Conservation (phyloP, 2,888 invertebrate species). For the Xestoiulus laeticollis region DNA sequence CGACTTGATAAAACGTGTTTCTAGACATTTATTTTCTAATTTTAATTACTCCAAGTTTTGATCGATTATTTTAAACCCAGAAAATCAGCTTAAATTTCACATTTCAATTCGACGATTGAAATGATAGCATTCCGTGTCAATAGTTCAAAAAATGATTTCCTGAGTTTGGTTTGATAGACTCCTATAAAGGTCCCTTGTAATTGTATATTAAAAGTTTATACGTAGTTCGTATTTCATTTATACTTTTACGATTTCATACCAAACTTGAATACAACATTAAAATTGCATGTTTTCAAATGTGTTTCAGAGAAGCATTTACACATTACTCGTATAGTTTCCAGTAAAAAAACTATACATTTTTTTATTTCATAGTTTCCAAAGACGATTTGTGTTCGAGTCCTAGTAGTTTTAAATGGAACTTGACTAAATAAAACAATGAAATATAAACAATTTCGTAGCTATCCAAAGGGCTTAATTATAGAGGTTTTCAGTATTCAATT, state of each 20-base stretch:
- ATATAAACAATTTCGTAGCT: background rate
- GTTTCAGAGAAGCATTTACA: too few species aligned
- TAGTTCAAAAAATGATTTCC: background rate
- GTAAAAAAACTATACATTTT: background rate
- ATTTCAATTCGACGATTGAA: background rate
- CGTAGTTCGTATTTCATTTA: too few species aligned
- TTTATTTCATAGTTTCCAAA: background rate
- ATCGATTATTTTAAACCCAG: background rate
- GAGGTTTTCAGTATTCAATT: background rate
- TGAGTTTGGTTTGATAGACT: background rate
- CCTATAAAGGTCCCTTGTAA: too few species aligned
- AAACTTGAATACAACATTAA: background rate
- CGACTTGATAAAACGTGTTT: slow-evolving; percentile 1
- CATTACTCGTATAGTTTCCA: background rate
- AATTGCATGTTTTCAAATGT: background rate
- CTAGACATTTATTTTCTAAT: background rate
- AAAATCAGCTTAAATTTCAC: background rate
- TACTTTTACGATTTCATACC: too few species aligned
- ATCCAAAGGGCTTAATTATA: background rate
- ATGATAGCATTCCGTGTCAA: background rate
- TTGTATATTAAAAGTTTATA: too few species aligned
- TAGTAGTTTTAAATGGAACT: background rate
- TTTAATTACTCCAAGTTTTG: background rate
- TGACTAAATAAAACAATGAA: background rate
- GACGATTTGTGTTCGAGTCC: background rate